Evolutionary conservation across 2,888 invertebrate genomes (phyloP), one percentile per base, ranked within the genome.

Genomic region (Erannis defoliaria): DNA sequence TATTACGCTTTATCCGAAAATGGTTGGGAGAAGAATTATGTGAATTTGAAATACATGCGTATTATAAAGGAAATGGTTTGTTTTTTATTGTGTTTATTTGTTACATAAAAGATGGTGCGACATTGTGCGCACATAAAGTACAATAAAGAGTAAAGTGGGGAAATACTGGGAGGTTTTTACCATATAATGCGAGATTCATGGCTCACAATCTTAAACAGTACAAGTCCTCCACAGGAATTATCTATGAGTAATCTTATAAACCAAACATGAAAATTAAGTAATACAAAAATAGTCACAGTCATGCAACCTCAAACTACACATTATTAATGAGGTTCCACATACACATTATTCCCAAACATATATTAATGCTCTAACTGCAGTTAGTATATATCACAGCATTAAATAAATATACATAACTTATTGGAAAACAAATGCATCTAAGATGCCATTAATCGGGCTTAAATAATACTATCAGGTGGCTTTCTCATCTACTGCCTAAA

Each of bases 21-120:
- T 81, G 74, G 72, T 73, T 74, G 65, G 51, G 42, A 72, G 70
- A 76, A 70, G 73, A 75, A 77, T 73, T 42, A 60, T 83, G 73
- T 77, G 68, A 77, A 78, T 68, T 70, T 69, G 68, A 81, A 84
- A 84, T 83, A 84, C 76, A 85, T 76, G 75, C 70, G 71, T 77
- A 75, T 66, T 72, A 73, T 67, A 65, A 48, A 55, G 14, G 33
- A 54, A 58, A 51, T 40, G 49, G 8, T 33, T 53, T 9, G 14
- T 58, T 63, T 46, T 51, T 59, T 59, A 53, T 26, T 26, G 8
- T 26, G 26, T 4, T 26, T 8, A 4, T 26, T 26, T 26, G 26
- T 26, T 26, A 26, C 8, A 26, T 26, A 6, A 46, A 16, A 46
- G 45, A 45, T 16, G n/a, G 29, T 8, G n/a, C 4, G 19, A 48